Conservation (phyloP, 2,113 vertebrate species). For the Nettapus auritus region DNA sequence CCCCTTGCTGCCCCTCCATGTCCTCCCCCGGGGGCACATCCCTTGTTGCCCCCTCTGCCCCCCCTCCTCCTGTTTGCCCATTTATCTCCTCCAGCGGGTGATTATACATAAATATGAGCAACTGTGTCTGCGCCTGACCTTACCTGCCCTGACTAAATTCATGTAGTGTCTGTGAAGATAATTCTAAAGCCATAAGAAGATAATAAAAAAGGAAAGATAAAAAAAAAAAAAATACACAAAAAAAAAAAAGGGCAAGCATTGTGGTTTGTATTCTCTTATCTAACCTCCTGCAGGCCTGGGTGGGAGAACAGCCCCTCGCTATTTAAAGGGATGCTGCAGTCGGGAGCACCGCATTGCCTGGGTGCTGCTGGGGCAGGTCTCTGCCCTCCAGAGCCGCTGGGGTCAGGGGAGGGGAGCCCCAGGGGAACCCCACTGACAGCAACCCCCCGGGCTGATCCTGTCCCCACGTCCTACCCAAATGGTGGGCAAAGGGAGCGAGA, state of each 20-base stretch:
- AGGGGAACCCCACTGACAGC: not conserved
- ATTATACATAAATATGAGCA: conserved; percentile 65
- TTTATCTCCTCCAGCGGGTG: conserved; percentile 66
- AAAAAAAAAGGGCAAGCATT: conserved; percentile 29
- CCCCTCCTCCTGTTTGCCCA: conserved; percentile 54
- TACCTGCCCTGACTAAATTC: conserved; percentile 80
- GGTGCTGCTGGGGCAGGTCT: not conserved
- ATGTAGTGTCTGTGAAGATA: conserved; percentile 79
- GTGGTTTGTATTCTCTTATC: conserved; percentile 73
- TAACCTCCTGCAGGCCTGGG: conserved; percentile 72
- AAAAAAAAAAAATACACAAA: not conserved
- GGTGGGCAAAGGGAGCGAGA: not conserved
- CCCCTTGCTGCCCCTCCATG: not conserved
- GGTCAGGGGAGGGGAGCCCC: not conserved
- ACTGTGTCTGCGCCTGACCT: conserved; percentile 71
- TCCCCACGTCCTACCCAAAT: fast-evolving
- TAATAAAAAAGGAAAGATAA: conserved; percentile 65
- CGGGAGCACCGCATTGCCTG: not conserved
- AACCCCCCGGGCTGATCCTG: not conserved
- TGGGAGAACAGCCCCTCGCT: conserved; percentile 50
- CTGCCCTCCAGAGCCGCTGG: not conserved
- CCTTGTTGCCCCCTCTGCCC: not conserved
- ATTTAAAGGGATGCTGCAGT: conserved; percentile 38
- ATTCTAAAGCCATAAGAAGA: conserved; percentile 80
- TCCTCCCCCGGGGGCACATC: not conserved